phyloP scores from a whole-genome alignment of 2,113 vertebrate genomes.

The Chauna torquata region DNA sequence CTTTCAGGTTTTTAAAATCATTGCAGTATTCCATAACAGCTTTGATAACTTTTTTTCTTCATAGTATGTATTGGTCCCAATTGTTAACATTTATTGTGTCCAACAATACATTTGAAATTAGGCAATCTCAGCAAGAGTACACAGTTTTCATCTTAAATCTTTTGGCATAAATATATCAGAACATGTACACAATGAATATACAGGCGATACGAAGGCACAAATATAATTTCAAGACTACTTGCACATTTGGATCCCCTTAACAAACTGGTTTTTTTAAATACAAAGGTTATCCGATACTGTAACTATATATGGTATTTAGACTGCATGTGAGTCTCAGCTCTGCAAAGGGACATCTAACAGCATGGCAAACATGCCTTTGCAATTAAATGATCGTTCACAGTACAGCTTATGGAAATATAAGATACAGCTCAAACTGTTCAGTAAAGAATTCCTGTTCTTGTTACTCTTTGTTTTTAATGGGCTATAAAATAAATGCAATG shows the following conservation, averaged over 20 bases:
- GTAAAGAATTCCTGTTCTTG: neutral
- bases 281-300: neutral
- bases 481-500: constrained; percentile 16
- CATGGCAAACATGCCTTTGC: neutral
- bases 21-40: neutral
- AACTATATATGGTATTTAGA: neutral
- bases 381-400: neutral
- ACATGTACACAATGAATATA: neutral
- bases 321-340: neutral
- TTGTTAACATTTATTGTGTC: neutral
- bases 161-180: neutral
- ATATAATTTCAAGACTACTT: neutral
- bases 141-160: neutral
- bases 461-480: constrained; percentile 3
- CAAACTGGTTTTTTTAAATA: neutral
- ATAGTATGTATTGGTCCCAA: neutral
- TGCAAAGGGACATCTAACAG: neutral
- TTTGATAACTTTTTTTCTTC: neutral
- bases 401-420: neutral
- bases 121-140: neutral
- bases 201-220: neutral
- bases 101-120: neutral
- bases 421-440: neutral
- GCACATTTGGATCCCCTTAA: neutral
- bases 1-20: neutral